Percentiles rank a stretch among this genome's conserved stretches.
Evolutionary conservation across 2,888 invertebrate genomes (phyloP).

Genomic region (Mycalesis mineus): DNA sequence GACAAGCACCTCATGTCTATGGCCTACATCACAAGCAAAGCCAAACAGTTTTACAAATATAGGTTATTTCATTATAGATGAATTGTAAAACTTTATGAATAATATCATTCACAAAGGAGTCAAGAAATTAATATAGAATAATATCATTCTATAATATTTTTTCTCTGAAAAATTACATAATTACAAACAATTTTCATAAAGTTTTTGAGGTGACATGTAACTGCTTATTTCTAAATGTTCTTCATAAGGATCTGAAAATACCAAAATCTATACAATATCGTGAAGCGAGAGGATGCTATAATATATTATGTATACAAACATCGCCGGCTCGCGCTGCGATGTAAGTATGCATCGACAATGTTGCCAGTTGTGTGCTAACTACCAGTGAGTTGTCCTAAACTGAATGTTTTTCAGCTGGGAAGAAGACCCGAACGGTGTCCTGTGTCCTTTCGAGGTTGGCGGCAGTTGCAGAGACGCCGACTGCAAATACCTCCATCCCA

Average conservation of each 20-base stretch:
- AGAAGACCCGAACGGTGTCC: conserved; percentile 68
- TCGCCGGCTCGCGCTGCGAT: conserved; percentile 50
- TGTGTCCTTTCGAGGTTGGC: conserved; percentile 72
- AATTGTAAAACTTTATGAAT: no score
- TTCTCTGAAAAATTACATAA: no score
- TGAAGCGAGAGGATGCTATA: conserved; percentile 4
- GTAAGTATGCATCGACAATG: conserved; percentile 59
- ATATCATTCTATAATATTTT: no score
- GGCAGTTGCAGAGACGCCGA: conserved; percentile 72
- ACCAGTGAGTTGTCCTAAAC: conserved; percentile 30
- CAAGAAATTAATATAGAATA: no score
- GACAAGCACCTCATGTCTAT: no score
- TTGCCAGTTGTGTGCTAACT: conserved; percentile 38
- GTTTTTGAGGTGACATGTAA: not conserved
- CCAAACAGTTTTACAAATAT: no score
- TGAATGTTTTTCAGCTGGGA: conserved; percentile 64
- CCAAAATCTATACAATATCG: conserved; percentile 13
- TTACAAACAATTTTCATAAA: not conserved
- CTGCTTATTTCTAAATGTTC: conserved; percentile 8
- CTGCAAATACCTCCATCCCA: conserved; percentile 72
- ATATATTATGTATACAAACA: conserved; percentile 50
- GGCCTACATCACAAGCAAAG: no score
- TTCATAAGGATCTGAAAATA: conserved; percentile 20
- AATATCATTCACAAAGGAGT: no score
- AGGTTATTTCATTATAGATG: no score